Evolutionary conservation across 2,113 vertebrate species (phyloP).

Genomic region (Brachionichthys hirsutus): DNA sequence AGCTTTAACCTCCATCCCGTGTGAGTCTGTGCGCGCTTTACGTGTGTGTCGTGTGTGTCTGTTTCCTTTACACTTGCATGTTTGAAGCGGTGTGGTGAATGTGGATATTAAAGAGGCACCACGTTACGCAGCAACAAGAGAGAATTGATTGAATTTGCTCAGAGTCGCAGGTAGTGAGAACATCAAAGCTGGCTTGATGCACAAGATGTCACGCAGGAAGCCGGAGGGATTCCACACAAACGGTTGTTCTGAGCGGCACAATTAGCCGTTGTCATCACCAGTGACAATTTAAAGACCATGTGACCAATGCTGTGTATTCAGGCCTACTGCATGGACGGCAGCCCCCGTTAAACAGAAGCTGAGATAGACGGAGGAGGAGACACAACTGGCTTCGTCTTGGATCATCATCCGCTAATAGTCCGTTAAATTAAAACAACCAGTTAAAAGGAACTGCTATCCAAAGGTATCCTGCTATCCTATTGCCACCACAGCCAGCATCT

Average conservation of each 20-base stretch:
- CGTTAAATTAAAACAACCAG: no score
- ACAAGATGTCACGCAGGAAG: slow-evolving; percentile 35
- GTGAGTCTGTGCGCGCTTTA: slow-evolving; percentile 10
- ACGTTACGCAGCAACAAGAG: slow-evolving; percentile 41
- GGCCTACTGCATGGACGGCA: no score
- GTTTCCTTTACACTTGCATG: slow-evolving; percentile 30
- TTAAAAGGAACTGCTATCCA: no score
- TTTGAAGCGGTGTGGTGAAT: slow-evolving; percentile 51
- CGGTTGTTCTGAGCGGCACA: slow-evolving; percentile 39
- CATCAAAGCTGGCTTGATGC: slow-evolving; percentile 55
- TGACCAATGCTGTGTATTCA: slow-evolving; percentile 4
- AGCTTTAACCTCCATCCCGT: slow-evolving; percentile 52
- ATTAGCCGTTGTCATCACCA: slow-evolving; percentile 31
- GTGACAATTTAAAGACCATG: not conserved
- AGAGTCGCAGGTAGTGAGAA: slow-evolving; percentile 43
- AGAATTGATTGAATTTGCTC: slow-evolving; percentile 58
- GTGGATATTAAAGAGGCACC: slow-evolving; percentile 56
- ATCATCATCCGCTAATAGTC: no score
- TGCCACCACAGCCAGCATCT: no score
- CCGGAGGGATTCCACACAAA: slow-evolving; percentile 49
- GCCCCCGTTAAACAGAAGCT: no score
- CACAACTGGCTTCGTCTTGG: no score
- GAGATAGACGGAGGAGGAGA: no score
- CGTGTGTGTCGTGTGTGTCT: slow-evolving; percentile 4
- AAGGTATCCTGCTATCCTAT: no score